Conservation (phyloP, 2,113 vertebrate species). For the Scalopus aquaticus region DNA sequence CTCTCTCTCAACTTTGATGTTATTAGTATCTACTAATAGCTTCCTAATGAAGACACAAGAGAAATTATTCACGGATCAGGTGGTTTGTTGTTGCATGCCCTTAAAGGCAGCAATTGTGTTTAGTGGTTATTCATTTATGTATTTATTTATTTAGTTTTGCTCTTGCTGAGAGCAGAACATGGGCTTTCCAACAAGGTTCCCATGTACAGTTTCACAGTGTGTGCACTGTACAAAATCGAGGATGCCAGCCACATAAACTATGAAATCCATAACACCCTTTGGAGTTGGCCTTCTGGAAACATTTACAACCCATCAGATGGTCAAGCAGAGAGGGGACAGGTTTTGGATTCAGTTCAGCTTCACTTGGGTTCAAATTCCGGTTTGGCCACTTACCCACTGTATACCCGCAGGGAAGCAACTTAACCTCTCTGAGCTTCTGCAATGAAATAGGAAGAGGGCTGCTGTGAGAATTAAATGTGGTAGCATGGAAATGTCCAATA, state of each 20-base stretch:
- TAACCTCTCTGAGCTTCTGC: not conserved
- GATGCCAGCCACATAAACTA: not conserved
- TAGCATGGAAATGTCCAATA: not conserved
- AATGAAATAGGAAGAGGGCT: not conserved
- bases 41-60: not conserved
- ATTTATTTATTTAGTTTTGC: not conserved
- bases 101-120: not conserved
- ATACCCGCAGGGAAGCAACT: not conserved
- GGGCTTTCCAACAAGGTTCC: not conserved
- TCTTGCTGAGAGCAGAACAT: not conserved
- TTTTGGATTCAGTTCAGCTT: not conserved
- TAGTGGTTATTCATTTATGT: not conserved
- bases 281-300: not conserved
- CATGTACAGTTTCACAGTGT: accelerated
- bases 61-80: not conserved
- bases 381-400: not conserved
- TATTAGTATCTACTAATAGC: not conserved
- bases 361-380: not conserved
- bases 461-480: not conserved
- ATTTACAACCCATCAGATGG: not conserved
- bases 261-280: accelerated
- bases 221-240: accelerated
- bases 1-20: not conserved
- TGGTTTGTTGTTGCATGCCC: not conserved
- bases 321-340: not conserved